Percentiles rank a stretch among this genome's conserved stretches.
phyloP scores from a whole-genome alignment of 2,113 vertebrate genomes.

The human (Homo sapiens) region DNA sequence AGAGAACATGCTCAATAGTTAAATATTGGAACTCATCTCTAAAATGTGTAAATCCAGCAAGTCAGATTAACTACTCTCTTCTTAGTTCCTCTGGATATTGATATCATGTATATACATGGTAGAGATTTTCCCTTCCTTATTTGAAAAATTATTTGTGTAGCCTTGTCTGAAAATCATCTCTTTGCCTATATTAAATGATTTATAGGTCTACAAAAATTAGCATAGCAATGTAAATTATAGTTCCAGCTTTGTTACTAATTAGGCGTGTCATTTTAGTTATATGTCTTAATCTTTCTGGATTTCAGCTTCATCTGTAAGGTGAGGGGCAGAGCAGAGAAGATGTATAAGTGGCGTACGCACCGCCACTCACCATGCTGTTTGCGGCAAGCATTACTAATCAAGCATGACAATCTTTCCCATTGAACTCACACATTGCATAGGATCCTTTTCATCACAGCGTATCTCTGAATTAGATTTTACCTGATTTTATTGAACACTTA shows the following conservation, averaged over 20 bases:
- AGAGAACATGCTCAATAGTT: neutral
- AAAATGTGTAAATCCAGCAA: neutral
- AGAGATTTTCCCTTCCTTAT: neutral
- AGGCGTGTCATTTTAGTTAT: neutral
- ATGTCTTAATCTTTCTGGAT: neutral
- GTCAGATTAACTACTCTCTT: neutral
- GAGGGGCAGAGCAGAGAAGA: neutral
- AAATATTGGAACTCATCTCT: neutral
- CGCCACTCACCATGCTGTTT: neutral
- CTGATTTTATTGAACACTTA: neutral
- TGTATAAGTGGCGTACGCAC: fast-evolving
- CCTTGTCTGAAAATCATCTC: neutral
- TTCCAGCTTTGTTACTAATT: neutral
- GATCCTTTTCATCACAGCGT: neutral
- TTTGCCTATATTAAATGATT: neutral
- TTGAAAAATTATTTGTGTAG: neutral
- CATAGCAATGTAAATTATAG: neutral
- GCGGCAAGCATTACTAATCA: neutral
- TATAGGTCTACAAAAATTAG: neutral
- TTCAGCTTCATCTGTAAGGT: neutral
- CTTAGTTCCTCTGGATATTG: neutral
- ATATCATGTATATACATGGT: neutral
- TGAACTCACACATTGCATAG: neutral
- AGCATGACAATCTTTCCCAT: neutral
- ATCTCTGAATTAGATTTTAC: neutral